Evolutionary conservation across 2,797 vertebrate species (phyloP).

Genomic region (Sebastes kiyomatsui): DNA sequence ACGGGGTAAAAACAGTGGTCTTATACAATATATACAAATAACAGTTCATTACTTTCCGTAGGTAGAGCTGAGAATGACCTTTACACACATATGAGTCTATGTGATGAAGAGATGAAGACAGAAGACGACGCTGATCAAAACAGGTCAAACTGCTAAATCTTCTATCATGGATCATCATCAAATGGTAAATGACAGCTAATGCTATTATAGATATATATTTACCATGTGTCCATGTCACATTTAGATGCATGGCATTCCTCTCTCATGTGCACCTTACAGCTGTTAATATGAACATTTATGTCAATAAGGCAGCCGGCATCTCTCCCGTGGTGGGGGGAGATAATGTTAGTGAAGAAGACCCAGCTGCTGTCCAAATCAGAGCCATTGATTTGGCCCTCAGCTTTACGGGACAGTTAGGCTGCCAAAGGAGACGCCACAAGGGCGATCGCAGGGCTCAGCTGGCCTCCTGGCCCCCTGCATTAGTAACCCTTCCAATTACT

Average conservation of each 20-base stretch:
- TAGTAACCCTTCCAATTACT: constrained; percentile 69
- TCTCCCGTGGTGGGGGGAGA: constrained; percentile 39
- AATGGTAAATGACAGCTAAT: constrained; percentile 14
- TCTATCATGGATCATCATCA: constrained; percentile 34
- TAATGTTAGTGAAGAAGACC: constrained; percentile 57
- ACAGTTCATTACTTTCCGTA: too few species aligned
- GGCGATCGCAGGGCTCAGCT: constrained; percentile 66
- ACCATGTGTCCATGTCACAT: constrained; percentile 17
- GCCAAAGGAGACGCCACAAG: constrained; percentile 59
- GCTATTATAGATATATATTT: constrained; percentile 1
- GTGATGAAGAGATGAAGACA: background rate
- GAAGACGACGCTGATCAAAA: background rate
- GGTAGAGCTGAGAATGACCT: too few species aligned
- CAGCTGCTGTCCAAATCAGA: constrained; percentile 71
- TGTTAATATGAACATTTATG: constrained; percentile 60
- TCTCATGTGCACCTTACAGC: constrained; percentile 45
- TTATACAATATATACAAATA: too few species aligned
- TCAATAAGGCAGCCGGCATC: constrained; percentile 47
- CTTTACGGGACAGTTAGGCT: constrained; percentile 57
- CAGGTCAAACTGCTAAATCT: background rate
- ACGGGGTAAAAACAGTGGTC: too few species aligned
- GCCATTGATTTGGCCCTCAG: constrained; percentile 74
- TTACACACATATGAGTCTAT: background rate
- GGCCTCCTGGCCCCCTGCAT: constrained; percentile 59
- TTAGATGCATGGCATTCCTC: constrained; percentile 28